phyloP scores from a whole-genome alignment of 1,140 invertebrate species.

The Danaus plexippus region DNA sequence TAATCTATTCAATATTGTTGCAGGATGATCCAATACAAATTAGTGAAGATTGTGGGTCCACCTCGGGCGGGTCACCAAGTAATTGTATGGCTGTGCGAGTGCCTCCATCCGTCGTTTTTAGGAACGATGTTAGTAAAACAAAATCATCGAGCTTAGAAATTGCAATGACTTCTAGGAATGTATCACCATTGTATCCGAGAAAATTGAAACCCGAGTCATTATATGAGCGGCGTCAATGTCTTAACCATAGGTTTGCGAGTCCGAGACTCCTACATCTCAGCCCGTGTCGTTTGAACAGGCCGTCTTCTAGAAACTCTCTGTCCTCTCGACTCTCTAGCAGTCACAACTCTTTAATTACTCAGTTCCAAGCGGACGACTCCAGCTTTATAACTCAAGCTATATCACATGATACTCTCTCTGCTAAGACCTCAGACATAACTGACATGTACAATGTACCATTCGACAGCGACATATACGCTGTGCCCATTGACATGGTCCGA shows the following conservation, averaged over 20 bases:
- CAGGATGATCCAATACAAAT: constrained; percentile 43
- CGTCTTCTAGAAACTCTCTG: constrained; percentile 80
- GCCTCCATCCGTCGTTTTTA: constrained; percentile 45
- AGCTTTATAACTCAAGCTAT: constrained; percentile 89
- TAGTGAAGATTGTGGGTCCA: constrained; percentile 26
- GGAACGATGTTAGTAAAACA: constrained; percentile 35
- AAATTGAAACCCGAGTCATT: constrained; percentile 52
- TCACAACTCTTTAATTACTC: constrained; percentile 83
- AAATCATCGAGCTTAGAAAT: constrained; percentile 40
- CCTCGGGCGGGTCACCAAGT: constrained; percentile 27
- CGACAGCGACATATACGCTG: constrained; percentile 88
- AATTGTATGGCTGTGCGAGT: constrained; percentile 44
- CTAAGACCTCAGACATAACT: constrained; percentile 78
- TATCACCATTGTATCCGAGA: constrained; percentile 54
- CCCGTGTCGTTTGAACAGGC: constrained; percentile 74
- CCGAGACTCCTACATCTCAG: constrained; percentile 76
- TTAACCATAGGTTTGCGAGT: constrained; percentile 73
- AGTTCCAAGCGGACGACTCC: constrained; percentile 84
- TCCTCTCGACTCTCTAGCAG: constrained; percentile 84
- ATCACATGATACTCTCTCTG: constrained; percentile 82
- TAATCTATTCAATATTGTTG: constrained; percentile 23
- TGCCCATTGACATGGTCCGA: constrained; percentile 84
- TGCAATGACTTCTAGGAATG: constrained; percentile 35
- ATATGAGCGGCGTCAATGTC: constrained; percentile 54
- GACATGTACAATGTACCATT: constrained; percentile 90